Evolutionary conservation across 2,797 vertebrate genomes (phyloP).

Genomic region (Sarcophilus harrisii): DNA sequence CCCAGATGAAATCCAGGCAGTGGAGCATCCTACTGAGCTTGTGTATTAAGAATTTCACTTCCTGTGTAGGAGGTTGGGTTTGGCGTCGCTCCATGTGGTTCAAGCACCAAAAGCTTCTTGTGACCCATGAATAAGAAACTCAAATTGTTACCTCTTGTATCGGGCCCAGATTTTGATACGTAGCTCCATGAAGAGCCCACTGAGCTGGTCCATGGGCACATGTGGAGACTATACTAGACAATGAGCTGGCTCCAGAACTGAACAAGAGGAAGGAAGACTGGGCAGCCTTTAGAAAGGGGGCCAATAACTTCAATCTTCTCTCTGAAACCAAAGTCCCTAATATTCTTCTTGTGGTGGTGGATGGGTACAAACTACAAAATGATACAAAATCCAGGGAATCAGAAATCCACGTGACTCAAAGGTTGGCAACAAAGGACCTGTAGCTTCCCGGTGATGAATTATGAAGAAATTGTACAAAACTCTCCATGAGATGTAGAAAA

Average conservation of each 20-base stretch:
- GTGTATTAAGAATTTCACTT: conserved; percentile 4
- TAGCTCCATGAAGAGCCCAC: not conserved
- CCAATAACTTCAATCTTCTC: not conserved
- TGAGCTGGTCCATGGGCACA: not conserved
- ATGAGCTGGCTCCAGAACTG: not conserved
- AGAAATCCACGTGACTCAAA: not conserved
- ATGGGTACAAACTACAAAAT: not conserved
- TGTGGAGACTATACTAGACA: not conserved
- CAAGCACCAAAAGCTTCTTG: conserved; percentile 3
- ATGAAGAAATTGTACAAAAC: not conserved
- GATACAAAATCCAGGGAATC: not conserved
- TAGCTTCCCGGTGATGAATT: not conserved
- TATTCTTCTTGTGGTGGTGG: not conserved
- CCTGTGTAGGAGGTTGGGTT: conserved; percentile 17
- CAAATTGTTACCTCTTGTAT: not conserved
- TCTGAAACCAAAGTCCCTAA: not conserved
- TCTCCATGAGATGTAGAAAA: not conserved
- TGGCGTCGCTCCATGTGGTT: not conserved
- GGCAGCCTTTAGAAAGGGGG: not conserved
- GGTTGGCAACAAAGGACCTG: not conserved
- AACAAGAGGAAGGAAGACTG: not conserved
- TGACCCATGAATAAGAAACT: conserved; percentile 1
- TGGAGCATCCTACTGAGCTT: conserved; percentile 7
- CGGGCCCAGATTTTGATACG: not conserved
- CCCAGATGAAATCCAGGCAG: conserved; percentile 6